Percentiles rank a stretch among this genome's conserved stretches.
Conservation (phyloP, 2,113 vertebrate species). For the Irena cyanogastra region DNA sequence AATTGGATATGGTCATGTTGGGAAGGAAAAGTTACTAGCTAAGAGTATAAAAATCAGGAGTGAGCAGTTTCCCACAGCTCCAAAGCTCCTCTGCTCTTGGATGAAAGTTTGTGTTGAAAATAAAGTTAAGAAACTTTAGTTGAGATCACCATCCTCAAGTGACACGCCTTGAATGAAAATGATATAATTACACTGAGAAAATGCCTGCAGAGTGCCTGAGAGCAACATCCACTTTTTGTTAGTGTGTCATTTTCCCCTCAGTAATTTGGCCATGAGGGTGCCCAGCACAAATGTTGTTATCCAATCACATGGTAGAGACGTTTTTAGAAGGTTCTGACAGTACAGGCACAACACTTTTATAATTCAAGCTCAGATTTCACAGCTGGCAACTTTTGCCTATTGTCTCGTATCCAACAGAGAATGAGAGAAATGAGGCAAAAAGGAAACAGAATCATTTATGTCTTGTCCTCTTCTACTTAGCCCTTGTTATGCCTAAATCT, state of each 20-base stretch:
- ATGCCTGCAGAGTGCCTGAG: neutral
- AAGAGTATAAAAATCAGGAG: neutral
- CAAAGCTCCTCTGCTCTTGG: neutral
- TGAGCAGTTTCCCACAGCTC: neutral
- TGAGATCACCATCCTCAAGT: neutral
- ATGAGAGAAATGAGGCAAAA: neutral
- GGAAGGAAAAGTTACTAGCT: neutral
- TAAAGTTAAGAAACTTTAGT: neutral
- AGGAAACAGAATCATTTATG: neutral
- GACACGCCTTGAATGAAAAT: neutral
- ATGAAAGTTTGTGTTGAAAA: neutral
- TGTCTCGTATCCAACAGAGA: neutral
- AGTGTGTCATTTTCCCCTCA: neutral
- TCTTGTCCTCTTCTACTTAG: neutral
- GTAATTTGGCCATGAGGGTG: neutral
- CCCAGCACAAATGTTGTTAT: neutral
- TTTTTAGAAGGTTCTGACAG: neutral
- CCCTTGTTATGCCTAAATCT: neutral
- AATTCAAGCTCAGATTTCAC: neutral
- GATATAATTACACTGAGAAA: neutral
- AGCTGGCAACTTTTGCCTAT: neutral
- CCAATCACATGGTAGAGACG: neutral
- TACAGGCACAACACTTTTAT: neutral
- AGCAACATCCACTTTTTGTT: neutral
- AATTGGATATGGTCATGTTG: fast-evolving